Conservation (phyloP, 2,888 invertebrate genomes). For the Hesperia comma region DNA sequence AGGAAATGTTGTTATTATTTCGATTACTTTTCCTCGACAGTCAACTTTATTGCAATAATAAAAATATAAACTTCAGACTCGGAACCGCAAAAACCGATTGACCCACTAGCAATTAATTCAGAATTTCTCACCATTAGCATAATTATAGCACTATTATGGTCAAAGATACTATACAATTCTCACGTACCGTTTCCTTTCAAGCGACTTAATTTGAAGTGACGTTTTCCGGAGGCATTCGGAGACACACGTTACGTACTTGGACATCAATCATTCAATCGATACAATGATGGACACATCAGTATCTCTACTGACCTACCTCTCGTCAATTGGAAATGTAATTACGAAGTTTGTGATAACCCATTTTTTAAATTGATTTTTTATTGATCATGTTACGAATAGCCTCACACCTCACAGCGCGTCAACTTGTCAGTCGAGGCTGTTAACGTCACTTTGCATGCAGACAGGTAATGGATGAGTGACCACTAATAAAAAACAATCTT, state of each 20-base stretch:
- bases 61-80: neutral
- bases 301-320: neutral
- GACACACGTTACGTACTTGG: neutral
- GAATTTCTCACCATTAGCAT: constrained; percentile 7
- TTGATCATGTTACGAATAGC: no score
- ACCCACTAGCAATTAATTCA: constrained; percentile 1
- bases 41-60: no score
- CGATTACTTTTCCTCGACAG: no score
- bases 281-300: neutral
- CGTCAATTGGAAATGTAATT: constrained; percentile 5
- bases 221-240: constrained; percentile 16
- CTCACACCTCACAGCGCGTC: no score
- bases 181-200: constrained; percentile 6
- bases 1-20: no score
- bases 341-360: neutral
- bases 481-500: no score
- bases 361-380: no score
- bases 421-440: no score
- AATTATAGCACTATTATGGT: neutral
- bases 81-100: neutral
- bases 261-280: constrained; percentile 11
- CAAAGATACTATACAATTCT: constrained; percentile 1
- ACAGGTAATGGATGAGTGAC: no score
- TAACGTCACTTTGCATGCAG: no score
- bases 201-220: constrained; percentile 20